These are phyloP conservation scores for Phoxinus dragarum DNA, from an alignment of 2,797 vertebrate species.

Conservation along the genomic window DNA sequence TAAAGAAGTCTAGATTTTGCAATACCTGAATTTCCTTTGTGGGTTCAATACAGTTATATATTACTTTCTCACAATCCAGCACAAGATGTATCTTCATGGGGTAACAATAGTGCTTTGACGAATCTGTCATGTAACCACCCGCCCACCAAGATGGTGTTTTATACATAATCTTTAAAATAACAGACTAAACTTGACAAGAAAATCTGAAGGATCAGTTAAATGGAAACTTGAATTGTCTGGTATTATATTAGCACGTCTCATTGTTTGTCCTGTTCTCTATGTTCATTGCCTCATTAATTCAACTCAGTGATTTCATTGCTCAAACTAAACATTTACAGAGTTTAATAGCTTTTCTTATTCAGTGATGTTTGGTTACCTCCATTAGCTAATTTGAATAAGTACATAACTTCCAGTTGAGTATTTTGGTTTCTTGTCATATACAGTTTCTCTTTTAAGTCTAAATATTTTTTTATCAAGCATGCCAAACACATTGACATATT, in stretches of 20 bases:
- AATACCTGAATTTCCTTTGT: background rate
- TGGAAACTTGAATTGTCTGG: background rate
- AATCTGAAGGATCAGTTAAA: slow-evolving; percentile 7
- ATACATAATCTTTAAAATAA: slow-evolving; percentile 23
- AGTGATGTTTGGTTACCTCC: slow-evolving; percentile 31
- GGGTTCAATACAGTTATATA: background rate
- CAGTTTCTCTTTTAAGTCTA: slow-evolving; percentile 9
- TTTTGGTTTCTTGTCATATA: background rate
- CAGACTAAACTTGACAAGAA: background rate
- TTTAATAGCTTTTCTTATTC: slow-evolving; percentile 22
- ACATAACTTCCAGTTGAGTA: slow-evolving; percentile 7
- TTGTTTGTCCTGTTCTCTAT: slow-evolving; percentile 14
- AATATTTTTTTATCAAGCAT: slow-evolving; percentile 42
- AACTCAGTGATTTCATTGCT: slow-evolving; percentile 30
- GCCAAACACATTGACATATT: slow-evolving; percentile 6
- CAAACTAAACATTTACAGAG: slow-evolving; percentile 40
- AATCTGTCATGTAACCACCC: slow-evolving; percentile 46
- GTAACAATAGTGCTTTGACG: background rate
- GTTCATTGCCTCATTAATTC: slow-evolving; percentile 26
- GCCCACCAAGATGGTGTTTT: slow-evolving; percentile 30
- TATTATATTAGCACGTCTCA: background rate
- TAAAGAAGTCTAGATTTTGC: background rate
- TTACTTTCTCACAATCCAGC: slow-evolving; percentile 2
- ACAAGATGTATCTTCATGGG: background rate
- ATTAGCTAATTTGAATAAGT: slow-evolving; percentile 37